Evolutionary conservation across 2,888 invertebrate genomes (phyloP), one percentile per base, ranked within the genome.

Genomic region (Andrena trimmerana): DNA sequence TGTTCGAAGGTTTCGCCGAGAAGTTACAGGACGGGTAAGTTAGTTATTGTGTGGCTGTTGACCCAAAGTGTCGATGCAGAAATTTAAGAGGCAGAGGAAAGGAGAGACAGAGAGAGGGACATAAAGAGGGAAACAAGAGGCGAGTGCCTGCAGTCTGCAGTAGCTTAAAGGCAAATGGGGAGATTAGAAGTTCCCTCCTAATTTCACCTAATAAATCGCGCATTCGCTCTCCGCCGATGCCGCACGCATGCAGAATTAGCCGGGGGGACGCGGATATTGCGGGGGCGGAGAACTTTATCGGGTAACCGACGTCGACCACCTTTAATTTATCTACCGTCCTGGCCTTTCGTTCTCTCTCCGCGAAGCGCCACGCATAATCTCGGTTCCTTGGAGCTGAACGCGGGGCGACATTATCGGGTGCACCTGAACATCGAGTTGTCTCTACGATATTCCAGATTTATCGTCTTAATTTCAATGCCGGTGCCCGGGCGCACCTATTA

Each of bases 161-260:
- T 88, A 81, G 89, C 87, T 89, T 73, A 82, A 62, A 82, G 88
- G 84, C 87, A 88, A 90, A 88, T 80, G 80, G 80, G 78, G 83
- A 81, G 89, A 90, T 90, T 88, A 89, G 86, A 88, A 89, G 86
- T 89, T 88, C 71, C 75, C 83, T 77, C 74, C 84, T 87, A 87
- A 88, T 90, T 90, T 87, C 81, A 60, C 68, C 85, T 84, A 86
- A 89, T 90, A 88, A 85, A 89, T 89, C 86, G 83, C 83, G 69
- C 67, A 65, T 79, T 78, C 81, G 79, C 75, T 81, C 68, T 69
- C 76, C 59, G 54, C 78, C 86, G 81, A 71, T 80, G 73, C 81
- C 65, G 75, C 76, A 80, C 80, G 78, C 83, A 81, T 84, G 85
- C 81, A 63, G 81, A 86, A 87, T 87, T 86, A 86, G 80, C 82